phyloP scores from a whole-genome alignment of 2,888 invertebrate species.

The Nymphalis urticae region DNA sequence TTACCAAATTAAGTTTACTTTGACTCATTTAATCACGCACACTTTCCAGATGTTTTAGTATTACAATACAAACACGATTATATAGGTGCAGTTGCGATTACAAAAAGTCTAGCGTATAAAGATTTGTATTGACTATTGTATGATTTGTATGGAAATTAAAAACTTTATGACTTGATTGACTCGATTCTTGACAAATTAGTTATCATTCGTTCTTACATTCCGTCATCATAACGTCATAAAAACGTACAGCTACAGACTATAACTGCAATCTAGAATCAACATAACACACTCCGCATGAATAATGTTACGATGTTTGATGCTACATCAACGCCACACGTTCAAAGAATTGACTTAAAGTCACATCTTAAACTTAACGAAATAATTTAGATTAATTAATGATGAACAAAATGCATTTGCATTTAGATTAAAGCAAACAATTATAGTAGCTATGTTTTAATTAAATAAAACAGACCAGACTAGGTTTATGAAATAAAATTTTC shows the following conservation, averaged over 20 bases:
- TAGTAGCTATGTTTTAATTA: no score
- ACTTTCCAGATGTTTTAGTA: constrained; percentile 11
- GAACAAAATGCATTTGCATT: no score
- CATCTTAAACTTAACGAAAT: no score
- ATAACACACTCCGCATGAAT: no score
- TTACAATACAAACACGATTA: constrained; percentile 1
- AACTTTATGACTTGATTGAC: constrained; percentile 7
- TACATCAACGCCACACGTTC: no score
- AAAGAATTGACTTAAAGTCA: no score
- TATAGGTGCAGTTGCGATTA: constrained; percentile 7
- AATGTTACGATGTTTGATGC: no score
- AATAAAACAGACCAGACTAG: no score
- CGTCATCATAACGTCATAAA: constrained; percentile 13
- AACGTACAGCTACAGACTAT: background rate
- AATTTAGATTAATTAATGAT: no score
- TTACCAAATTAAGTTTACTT: constrained; percentile 41
- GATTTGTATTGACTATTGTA: background rate
- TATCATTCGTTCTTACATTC: constrained; percentile 16
- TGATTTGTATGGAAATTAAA: constrained; percentile 5
- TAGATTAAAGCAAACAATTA: no score
- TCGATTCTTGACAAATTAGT: background rate
- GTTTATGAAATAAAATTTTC: no score
- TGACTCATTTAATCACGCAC: background rate
- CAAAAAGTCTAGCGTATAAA: constrained; percentile 5
- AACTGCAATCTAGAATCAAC: background rate